Evolutionary conservation across 2,113 vertebrate genomes (phyloP).

Genomic region (Stictonetta naevosa): DNA sequence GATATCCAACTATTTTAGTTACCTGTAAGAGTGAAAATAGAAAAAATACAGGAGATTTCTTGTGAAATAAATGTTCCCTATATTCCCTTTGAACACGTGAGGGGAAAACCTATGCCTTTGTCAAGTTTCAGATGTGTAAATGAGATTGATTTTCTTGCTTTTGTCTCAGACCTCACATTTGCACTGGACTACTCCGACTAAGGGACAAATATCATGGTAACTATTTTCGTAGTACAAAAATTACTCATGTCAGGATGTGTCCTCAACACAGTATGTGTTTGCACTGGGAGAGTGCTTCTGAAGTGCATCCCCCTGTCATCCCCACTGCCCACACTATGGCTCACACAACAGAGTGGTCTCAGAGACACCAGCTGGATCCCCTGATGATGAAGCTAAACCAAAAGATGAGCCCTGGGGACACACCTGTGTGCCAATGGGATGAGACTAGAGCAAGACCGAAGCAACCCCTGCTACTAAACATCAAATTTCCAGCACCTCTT

Average conservation of each 20-base stretch:
- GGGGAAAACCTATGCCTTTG: not conserved
- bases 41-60: not conserved
- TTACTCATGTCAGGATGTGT: not conserved
- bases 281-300: not conserved
- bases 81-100: not conserved
- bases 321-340: not conserved
- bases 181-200: not conserved
- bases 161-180: not conserved
- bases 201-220: not conserved
- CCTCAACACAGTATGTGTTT: not conserved
- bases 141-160: not conserved
- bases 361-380: not conserved
- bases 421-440: not conserved
- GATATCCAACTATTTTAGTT: not conserved
- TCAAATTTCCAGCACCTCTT: not conserved
- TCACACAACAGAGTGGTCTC: fast-evolving
- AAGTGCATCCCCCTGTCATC: not conserved
- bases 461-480: not conserved
- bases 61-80: not conserved
- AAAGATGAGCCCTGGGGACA: not conserved
- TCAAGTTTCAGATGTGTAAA: not conserved
- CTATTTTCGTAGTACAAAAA: not conserved
- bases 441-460: not conserved
- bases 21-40: not conserved
- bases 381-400: not conserved